phyloP scores from a whole-genome alignment of 2,797 vertebrate species.

The Pteropus rufus region DNA sequence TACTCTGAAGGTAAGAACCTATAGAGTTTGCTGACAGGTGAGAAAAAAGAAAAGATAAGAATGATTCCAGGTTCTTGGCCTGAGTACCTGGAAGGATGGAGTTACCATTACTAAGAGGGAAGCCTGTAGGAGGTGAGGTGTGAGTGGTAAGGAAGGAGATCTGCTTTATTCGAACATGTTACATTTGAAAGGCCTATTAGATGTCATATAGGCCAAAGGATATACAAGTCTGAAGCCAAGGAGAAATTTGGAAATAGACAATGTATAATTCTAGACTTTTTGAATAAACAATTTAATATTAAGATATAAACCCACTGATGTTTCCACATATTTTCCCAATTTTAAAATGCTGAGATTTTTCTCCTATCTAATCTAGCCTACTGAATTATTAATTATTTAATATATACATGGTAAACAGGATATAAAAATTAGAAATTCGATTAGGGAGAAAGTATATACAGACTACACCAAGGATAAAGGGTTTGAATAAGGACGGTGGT shows the following conservation, averaged over 20 bases:
- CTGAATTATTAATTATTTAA: not conserved
- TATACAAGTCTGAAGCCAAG: not conserved
- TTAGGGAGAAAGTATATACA: not conserved
- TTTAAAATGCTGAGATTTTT: conserved; percentile 14
- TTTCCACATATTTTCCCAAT: not conserved
- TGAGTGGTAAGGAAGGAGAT: not conserved
- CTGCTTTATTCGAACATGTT: not conserved
- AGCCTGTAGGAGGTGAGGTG: not conserved
- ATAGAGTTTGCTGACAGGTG: not conserved
- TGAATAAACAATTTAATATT: not conserved
- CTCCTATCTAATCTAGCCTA: not conserved
- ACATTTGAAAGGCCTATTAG: not conserved
- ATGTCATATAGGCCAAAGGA: not conserved
- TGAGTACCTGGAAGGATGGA: not conserved
- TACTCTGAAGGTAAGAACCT: not conserved
- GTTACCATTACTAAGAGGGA: not conserved
- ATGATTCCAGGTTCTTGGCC: not conserved
- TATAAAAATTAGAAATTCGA: conserved; percentile 16
- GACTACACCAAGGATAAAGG: not conserved
- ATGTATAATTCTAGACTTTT: not conserved
- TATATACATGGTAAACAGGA: not conserved
- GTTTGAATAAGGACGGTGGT: not conserved
- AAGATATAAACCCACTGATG: not conserved
- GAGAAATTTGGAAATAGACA: not conserved
- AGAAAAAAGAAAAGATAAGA: not conserved